A percentile compares a stretch with the other conserved stretches of the same genome.
These are phyloP conservation scores for Ciconia boyciana DNA, from an alignment of 2,113 vertebrate species.

Conservation along the genomic window DNA sequence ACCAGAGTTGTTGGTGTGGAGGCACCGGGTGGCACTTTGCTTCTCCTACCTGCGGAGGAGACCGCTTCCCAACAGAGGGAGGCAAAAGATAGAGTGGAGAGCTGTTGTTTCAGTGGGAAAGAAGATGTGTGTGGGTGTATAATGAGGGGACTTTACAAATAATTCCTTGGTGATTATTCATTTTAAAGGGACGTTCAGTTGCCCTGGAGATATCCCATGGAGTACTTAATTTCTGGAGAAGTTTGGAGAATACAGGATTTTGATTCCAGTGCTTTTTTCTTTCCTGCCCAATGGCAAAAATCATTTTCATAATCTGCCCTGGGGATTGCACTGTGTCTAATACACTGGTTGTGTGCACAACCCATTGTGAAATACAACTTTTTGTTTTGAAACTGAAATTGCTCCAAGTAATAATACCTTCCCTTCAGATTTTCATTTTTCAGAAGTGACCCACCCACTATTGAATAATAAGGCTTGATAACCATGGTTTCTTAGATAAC, in stretches of 20 bases:
- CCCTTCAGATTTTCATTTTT: slow-evolving; percentile 15
- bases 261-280: background rate
- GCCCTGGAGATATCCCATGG: background rate
- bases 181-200: background rate
- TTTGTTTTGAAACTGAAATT: slow-evolving; percentile 6
- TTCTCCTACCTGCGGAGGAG: background rate
- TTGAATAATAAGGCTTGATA: slow-evolving; percentile 31
- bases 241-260: background rate
- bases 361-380: background rate
- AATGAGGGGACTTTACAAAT: slow-evolving; percentile 27
- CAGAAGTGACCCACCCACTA: slow-evolving; percentile 4
- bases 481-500: slow-evolving; percentile 11
- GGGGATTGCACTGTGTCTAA: background rate
- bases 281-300: background rate
- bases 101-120: background rate
- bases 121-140: background rate
- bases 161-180: slow-evolving; percentile 25
- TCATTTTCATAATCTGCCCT: background rate
- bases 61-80: slow-evolving; percentile 29
- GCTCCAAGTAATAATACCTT: slow-evolving; percentile 16
- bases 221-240: background rate
- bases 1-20: background rate
- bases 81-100: background rate
- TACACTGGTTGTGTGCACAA: background rate
- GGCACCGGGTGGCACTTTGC: background rate